Base-by-base conservation (phyloP, 2,113 vertebrate species). In the Sardina pilchardus region DNA sequence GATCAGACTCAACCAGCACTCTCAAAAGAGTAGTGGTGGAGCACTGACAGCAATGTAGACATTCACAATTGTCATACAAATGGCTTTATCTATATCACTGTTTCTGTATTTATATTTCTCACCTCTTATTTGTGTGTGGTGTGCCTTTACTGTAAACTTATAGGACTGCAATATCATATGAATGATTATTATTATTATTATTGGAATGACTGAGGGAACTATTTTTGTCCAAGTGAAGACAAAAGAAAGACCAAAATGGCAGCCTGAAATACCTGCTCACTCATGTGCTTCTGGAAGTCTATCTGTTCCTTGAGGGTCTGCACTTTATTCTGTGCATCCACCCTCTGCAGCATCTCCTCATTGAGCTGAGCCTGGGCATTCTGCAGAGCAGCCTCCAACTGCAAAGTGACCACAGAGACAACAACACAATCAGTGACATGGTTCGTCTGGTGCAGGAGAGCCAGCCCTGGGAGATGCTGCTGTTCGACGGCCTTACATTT, bases 251-350 rank as follows among this genome's bases (percentile, higher is more conserved):
- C 16, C 50, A 53, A 19, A 9, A 47, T 47, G n/a, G n/a, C 4
- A 63, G n/a, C 1, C 6, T 1, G 44, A 6, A 88, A 26, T 92
- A 97, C 97, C 89, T 96, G 93, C 82, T 96, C 93, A 0, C 92
- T 87, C 84, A 97, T 89, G 87, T 87, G 93, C 86, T 92, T 96
- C 92, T 96, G 94, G 50, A 97, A 96, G 0, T 87, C 92, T 12
- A 96, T 90, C 92, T 97, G 91, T 88, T 97, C 96, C 63, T 91
- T 92, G 9, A 96, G 84, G 0, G 95, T 96, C 90, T 96, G 96
- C 81, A 93, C 81, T 83, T 94, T 90, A 92, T 97, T 97, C 93
- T 97, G 96, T 82, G 95, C 39, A 12, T 96, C 96, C 14, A 94
- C 94, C 4, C 94, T 93, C 81, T 86, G 91, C 86, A 97, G 42